A percentile compares a stretch with the other conserved stretches of the same genome.
Evolutionary conservation across 2,113 vertebrate species (phyloP).

Genomic region (Otus sunia): DNA sequence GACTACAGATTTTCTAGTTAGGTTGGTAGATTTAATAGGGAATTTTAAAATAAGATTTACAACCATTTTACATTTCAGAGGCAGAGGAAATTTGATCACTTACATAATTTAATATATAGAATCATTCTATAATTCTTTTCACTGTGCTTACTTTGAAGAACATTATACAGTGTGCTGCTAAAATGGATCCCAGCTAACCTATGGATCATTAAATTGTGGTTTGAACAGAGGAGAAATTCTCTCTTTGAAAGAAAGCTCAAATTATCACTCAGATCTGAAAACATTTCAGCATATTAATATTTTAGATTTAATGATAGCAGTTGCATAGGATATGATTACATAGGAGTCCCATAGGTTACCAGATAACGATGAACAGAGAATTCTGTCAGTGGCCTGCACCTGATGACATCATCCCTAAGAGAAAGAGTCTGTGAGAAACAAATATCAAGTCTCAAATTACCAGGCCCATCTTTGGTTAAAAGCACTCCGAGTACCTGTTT

Average conservation of each 20-base stretch:
- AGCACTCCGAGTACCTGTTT: neutral
- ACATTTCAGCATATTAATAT: neutral
- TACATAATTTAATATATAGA: neutral
- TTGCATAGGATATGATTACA: neutral
- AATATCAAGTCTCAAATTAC: neutral
- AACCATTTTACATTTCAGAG: neutral
- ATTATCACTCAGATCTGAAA: neutral
- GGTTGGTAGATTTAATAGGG: neutral
- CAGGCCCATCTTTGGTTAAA: neutral
- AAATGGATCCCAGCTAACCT: neutral
- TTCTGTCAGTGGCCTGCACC: neutral
- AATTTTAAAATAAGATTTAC: neutral
- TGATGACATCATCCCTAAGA: neutral
- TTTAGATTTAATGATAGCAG: neutral
- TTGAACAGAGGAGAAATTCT: neutral
- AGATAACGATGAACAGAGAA: neutral
- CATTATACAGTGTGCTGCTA: accelerated
- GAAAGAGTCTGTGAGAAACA: neutral
- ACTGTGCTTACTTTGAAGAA: neutral
- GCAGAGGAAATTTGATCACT: neutral
- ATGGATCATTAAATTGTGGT: neutral
- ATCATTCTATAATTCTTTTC: neutral
- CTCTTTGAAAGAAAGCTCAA: neutral
- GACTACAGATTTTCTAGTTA: neutral
- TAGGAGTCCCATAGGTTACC: neutral